Evolutionary conservation across 2,888 invertebrate species (phyloP), one percentile per base, ranked within the genome.

Genomic region (Syrphus vitripennis): DNA sequence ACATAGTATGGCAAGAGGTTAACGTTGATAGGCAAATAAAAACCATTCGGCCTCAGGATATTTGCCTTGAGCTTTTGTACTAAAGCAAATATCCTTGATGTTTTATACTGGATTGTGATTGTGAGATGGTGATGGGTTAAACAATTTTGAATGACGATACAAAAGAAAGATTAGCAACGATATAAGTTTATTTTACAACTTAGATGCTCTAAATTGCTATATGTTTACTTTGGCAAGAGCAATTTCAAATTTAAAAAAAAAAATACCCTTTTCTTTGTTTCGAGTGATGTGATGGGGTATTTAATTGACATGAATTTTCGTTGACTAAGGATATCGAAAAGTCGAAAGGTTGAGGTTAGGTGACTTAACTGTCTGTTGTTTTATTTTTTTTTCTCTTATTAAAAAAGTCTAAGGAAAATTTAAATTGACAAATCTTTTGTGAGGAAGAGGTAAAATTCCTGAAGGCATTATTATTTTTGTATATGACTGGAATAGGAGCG

Each of bases 131-230:
- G 53, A 34, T 55, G 75, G 21, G 14, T 67, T 48, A 12, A 67
- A 50, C 50, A 24, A 19, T 21, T 67, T 48, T 40, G 42, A 6
- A 40, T 26, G 57, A 19, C 26, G 48, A 24, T 63, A 78, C 61
- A 74, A 61, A 78, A 57, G 65, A 42, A 50, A 40, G 69, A 83
- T 83, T 79, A 83, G 19, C 63, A 70, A 57, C 48, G 79, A 79
- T 79, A 83, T 65, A 80, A 75, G 83, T 83, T 80, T 83, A 57
- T 57, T 75, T 80, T 71, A 75, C 70, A 63, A 70, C 83, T 83
- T 57, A 79, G 69, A 74, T 19, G 67, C 12, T 40, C 40, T 19
- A 71, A 78, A 72, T 55, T 61, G 50, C 26, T 45, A 31, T 34
- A 4, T 74, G 61, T 74, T 78, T 61, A 74, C 50, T 40, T 55